These are phyloP conservation scores for Lycophotia porphyrea DNA, from an alignment of 2,888 invertebrate species.

Conservation along the genomic window DNA sequence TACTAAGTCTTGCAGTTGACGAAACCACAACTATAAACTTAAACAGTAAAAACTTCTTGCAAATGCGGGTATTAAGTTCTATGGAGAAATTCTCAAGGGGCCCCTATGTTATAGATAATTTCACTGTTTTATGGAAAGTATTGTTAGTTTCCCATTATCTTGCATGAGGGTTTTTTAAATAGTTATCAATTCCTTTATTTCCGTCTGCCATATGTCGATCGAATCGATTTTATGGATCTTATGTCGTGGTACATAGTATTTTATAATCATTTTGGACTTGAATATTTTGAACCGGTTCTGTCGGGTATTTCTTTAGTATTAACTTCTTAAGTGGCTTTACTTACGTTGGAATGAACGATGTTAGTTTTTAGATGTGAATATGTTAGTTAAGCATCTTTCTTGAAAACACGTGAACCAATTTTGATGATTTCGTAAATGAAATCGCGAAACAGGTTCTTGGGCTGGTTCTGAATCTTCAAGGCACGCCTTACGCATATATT, in stretches of 20 bases:
- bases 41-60: constrained; percentile 63
- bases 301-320: constrained; percentile 32
- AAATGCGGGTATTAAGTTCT: constrained; percentile 74
- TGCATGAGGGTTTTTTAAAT: constrained; percentile 78
- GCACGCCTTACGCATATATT: constrained; percentile 28
- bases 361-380: constrained; percentile 28
- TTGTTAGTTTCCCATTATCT: constrained; percentile 68
- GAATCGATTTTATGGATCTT: constrained; percentile 60
- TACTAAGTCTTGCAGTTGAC: constrained; percentile 42
- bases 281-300: constrained; percentile 49
- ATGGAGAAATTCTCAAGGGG: constrained; percentile 65
- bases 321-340: constrained; percentile 29
- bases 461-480: constrained; percentile 29
- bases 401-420: constrained; percentile 45
- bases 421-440: constrained; percentile 44
- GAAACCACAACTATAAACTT: constrained; percentile 61
- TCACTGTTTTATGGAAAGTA: constrained; percentile 77
- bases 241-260: constrained; percentile 45
- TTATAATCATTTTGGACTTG: constrained; percentile 40
- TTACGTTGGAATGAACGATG: constrained; percentile 13
- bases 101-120: constrained; percentile 80
- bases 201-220: constrained; percentile 66
- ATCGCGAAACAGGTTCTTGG: constrained; percentile 52
- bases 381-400: constrained; percentile 26
- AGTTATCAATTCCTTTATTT: constrained; percentile 72